A percentile compares a stretch with the other conserved stretches of the same genome.
Evolutionary conservation across 2,113 vertebrate genomes (phyloP).

Genomic region (Monopterus albus): DNA sequence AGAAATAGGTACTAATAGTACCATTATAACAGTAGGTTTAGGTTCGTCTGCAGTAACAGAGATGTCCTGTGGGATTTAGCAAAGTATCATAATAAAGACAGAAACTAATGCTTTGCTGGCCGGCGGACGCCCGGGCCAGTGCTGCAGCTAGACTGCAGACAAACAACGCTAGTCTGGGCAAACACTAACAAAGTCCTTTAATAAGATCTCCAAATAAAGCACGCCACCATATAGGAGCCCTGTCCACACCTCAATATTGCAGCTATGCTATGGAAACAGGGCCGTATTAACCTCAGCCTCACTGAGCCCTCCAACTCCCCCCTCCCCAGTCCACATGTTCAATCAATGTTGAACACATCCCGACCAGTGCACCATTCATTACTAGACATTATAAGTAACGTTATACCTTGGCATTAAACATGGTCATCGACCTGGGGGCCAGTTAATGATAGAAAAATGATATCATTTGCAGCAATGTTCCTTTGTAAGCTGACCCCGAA

Average conservation of each 20-base stretch:
- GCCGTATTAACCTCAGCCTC: conserved; percentile 42
- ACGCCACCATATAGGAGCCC: conserved; percentile 2
- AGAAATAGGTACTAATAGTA: background rate
- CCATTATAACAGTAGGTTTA: background rate
- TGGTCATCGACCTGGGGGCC: conserved; percentile 68
- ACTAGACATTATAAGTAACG: conserved; percentile 68
- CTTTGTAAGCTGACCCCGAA: conserved; percentile 77
- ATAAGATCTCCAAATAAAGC: conserved; percentile 70
- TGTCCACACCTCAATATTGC: conserved; percentile 42
- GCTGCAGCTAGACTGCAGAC: conserved; percentile 53
- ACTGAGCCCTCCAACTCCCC: conserved; percentile 19
- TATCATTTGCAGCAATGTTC: conserved; percentile 73
- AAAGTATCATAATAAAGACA: conserved; percentile 36
- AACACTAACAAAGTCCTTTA: conserved; percentile 59
- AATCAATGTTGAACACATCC: conserved; percentile 66
- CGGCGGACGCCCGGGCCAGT: background rate
- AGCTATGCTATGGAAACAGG: conserved; percentile 56
- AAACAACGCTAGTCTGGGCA: conserved; percentile 67
- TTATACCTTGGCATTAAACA: conserved; percentile 69
- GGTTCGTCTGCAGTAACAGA: background rate
- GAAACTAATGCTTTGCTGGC: conserved; percentile 32
- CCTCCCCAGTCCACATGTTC: conserved; percentile 32
- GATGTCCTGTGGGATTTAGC: background rate
- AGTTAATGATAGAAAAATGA: conserved; percentile 77
- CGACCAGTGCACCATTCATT: conserved; percentile 68